phyloP scores from a whole-genome alignment of 1,140 invertebrate genomes.

The Scaptodrosophila lebanonensis region DNA sequence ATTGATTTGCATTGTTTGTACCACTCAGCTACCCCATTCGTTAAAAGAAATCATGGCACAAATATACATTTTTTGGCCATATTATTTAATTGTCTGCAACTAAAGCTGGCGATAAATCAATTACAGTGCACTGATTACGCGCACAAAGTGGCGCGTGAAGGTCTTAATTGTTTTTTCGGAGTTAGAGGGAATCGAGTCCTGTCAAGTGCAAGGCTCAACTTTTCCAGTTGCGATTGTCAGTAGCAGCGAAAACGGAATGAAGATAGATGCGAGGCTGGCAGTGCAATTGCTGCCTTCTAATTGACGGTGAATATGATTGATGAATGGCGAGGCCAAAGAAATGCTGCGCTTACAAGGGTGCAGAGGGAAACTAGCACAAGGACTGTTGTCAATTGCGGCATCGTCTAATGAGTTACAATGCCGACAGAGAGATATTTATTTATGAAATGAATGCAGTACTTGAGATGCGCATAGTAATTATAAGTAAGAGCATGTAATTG shows the following conservation, averaged over 20 bases:
- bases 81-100: constrained; percentile 54
- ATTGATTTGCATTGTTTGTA: no score
- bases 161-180: constrained; percentile 18
- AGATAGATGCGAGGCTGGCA: constrained; percentile 19
- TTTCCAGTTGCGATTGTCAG: constrained; percentile 21
- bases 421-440: no score
- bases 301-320: constrained; percentile 56
- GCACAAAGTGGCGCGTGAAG: no score
- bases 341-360: constrained; percentile 12
- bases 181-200: no score
- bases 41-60: constrained; percentile 9
- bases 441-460: no score
- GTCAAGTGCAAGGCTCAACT: constrained; percentile 10
- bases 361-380: no score
- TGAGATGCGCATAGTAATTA: no score
- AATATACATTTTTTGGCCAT: constrained; percentile 28
- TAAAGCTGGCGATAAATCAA: constrained; percentile 60
- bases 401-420: no score
- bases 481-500: no score
- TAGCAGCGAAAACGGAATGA: constrained; percentile 32
- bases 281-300: constrained; percentile 36
- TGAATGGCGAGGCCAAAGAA: constrained; percentile 43
- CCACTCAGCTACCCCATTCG: no score
- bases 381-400: no score
- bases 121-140: constrained; percentile 58